phyloP scores from a whole-genome alignment of 2,888 invertebrate species.

The Cotesia congregata region DNA sequence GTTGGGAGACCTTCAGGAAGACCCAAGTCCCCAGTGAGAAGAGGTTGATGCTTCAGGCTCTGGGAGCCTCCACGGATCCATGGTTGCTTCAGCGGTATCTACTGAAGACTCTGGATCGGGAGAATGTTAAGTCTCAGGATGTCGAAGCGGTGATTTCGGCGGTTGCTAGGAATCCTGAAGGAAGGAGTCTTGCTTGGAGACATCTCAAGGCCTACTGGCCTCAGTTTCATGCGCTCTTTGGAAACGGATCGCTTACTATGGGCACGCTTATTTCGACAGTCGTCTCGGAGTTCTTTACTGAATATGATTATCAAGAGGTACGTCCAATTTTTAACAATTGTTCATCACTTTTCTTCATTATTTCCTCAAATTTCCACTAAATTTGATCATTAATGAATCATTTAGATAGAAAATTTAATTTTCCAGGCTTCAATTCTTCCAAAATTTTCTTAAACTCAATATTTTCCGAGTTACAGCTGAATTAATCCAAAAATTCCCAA shows the following conservation, averaged over 20 bases:
- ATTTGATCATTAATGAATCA: too few species aligned
- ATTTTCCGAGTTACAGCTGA: background rate
- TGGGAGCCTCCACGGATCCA: constrained; percentile 81
- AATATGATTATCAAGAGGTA: constrained; percentile 83
- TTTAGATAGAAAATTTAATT: background rate
- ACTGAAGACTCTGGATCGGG: constrained; percentile 79
- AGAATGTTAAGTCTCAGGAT: constrained; percentile 79
- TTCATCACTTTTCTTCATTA: too few species aligned
- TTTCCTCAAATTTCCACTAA: too few species aligned
- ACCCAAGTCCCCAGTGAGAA: constrained; percentile 81
- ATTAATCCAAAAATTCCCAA: constrained; percentile 36
- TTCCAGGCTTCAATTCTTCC: too few species aligned
- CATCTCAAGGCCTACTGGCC: constrained; percentile 81
- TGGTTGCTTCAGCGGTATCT: constrained; percentile 89
- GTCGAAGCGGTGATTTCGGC: constrained; percentile 80
- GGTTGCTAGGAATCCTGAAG: constrained; percentile 81
- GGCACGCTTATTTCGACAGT: constrained; percentile 77
- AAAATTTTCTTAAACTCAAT: background rate
- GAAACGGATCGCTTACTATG: constrained; percentile 77
- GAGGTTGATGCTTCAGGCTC: constrained; percentile 78
- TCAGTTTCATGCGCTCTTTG: constrained; percentile 75
- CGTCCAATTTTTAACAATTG: too few species aligned
- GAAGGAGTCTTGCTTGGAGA: constrained; percentile 80
- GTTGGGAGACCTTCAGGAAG: constrained; percentile 80
- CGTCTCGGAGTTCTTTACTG: constrained; percentile 79